phyloP scores from a whole-genome alignment of 2,888 invertebrate species.

The Ptychoptera contaminata region DNA sequence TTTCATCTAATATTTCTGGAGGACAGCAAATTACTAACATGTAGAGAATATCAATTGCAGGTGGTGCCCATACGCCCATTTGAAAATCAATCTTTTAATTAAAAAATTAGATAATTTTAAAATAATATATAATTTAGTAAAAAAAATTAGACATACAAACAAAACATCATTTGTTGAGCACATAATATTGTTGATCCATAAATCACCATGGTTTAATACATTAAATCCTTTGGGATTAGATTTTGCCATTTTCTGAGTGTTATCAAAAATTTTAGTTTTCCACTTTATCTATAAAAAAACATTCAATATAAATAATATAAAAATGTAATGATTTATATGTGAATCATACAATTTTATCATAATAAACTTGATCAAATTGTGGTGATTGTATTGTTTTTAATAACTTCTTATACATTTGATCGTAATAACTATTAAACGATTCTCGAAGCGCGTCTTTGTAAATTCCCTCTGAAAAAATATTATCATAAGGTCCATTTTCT shows the following conservation, averaged over 20 bases:
- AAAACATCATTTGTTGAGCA: slow-evolving; percentile 12
- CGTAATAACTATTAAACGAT: slow-evolving; percentile 1
- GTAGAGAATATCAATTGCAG: slow-evolving; percentile 9
- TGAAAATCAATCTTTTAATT: slow-evolving; percentile 10
- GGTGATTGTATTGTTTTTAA: neutral
- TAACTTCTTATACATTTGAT: slow-evolving; percentile 1
- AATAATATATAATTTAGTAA: neutral
- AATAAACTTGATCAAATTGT: too few relatives aligned
- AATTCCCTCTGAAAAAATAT: slow-evolving; percentile 7
- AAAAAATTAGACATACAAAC: slow-evolving; percentile 3
- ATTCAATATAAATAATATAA: too few relatives aligned
- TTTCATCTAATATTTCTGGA: slow-evolving; percentile 20
- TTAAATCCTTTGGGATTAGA: slow-evolving; percentile 10
- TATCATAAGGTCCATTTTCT: slow-evolving; percentile 16
- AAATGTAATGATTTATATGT: too few relatives aligned
- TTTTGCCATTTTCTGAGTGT: neutral
- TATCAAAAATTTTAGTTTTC: neutral
- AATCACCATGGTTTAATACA: slow-evolving; percentile 30
- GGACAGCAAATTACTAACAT: slow-evolving; percentile 23
- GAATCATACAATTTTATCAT: too few relatives aligned
- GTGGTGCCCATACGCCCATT: slow-evolving; percentile 8
- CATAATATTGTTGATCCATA: slow-evolving; percentile 29
- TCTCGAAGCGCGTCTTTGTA: slow-evolving; percentile 11
- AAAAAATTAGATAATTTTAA: neutral
- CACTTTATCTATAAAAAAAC: neutral